Conservation (phyloP, 1,140 invertebrate species). For the Conus ventricosus region DNA sequence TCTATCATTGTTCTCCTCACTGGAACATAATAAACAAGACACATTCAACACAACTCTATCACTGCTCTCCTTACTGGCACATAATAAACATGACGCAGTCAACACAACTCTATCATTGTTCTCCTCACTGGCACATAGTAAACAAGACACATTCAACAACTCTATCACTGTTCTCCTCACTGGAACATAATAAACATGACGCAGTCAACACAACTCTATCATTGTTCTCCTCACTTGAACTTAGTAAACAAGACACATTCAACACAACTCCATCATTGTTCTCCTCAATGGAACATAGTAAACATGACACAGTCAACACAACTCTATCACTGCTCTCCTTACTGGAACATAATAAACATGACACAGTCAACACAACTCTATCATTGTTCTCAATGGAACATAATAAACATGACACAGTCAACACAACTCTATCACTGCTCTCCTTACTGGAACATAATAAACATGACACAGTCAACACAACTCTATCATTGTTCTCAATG, state of each 20-base stretch:
- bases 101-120: background rate
- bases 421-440: background rate
- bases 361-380: background rate
- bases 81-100: background rate
- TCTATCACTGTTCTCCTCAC: too few relatives aligned
- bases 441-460: too few relatives aligned
- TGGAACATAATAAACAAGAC: background rate
- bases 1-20: background rate
- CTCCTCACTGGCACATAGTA: too few relatives aligned
- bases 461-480: background rate
- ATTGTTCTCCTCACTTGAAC: too few relatives aligned
- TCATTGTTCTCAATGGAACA: too few relatives aligned
- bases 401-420: background rate
- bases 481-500: background rate
- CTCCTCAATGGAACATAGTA: too few relatives aligned
- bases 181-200: background rate
- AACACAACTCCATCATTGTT: too few relatives aligned
- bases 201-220: too few relatives aligned
- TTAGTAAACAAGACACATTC: too few relatives aligned
- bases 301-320: too few relatives aligned
- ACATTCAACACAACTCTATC: background rate
- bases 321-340: background rate
- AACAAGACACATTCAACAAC: background rate
- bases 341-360: background rate
- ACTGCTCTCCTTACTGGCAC: too few relatives aligned